Base-by-base conservation (phyloP, 2,888 invertebrate genomes). In the Acanthococcus lagerstroemiae region DNA sequence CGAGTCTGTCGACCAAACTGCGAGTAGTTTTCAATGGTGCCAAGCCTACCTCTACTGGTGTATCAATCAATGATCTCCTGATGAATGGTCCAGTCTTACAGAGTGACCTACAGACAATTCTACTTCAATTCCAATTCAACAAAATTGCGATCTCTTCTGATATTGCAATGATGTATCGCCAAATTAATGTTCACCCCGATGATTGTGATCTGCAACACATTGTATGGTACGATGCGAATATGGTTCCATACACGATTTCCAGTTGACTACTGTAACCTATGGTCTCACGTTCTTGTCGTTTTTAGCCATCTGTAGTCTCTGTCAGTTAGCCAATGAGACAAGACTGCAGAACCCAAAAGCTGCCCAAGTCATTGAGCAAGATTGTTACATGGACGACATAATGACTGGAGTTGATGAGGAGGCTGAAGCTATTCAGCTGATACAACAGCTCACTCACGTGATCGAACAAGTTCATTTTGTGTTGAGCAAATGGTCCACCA, bases 101-200 rank as follows among this genome's bases (percentile, higher is more conserved):
- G 63, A 70, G 71, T 5, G 72, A 73, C 17, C 66, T 75, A 2
- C 70, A 72, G 52, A 65, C 70, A 5, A 71, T 74, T 12, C 54
- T 76, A 1, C 17, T 73, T 1, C 54, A 72, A 4, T 74, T 73
- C 66, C 67, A 75, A 1, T 55, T 67, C 5, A 69, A 74, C 56
- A 65, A 63, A 5, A 69, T 71, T 27, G 72, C 73, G 0, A 68
- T 76, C 19, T 72, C 72, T 6, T 74, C 73, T 0, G 75, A 76
- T 58, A 73, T 77, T 9, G 71, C 70, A n/a, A 76, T 76, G 68
- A 75, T 76, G 73, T 76, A 73, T 67, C 69, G 74, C 0, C 74
- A 74, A 67, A 71, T 75, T 17, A 12, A 46, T 0, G 63, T 76
- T 0, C 65, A 70, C 25, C 57, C 68, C 0, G 67, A 69, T 4